Percentiles rank a stretch among this genome's conserved stretches.
phyloP scores from a whole-genome alignment of 2,113 vertebrate species.

The Pycnonotus jocosus region DNA sequence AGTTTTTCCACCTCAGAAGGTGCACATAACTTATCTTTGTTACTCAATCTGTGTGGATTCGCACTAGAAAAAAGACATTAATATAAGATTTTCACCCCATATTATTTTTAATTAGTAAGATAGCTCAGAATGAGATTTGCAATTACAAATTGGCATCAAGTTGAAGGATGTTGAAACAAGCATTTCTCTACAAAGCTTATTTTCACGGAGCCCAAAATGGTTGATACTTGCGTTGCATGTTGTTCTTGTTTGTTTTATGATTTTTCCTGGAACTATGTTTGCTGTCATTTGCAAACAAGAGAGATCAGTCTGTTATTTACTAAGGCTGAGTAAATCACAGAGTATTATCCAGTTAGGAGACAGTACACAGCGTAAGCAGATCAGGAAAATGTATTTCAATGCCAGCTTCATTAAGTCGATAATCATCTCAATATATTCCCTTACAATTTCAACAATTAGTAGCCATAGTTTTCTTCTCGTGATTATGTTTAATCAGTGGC shows the following conservation, averaged over 20 bases:
- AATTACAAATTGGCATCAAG: not conserved
- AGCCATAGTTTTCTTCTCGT: not conserved
- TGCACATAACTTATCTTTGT: not conserved
- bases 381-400: constrained; percentile 51
- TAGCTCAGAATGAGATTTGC: not conserved
- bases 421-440: constrained; percentile 63
- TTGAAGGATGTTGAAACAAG: not conserved
- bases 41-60: not conserved
- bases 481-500: constrained; percentile 1
- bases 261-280: constrained; percentile 51
- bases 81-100: not conserved
- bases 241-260: constrained; percentile 26
- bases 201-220: not conserved
- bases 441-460: constrained; percentile 54
- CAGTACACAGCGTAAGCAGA: constrained; percentile 29
- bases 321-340: constrained; percentile 27
- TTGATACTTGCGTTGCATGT: not conserved
- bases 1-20: not conserved
- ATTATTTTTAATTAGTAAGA: not conserved
- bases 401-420: constrained; percentile 57
- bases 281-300: constrained; percentile 55
- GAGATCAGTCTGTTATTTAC: constrained; percentile 53
- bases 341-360: constrained; percentile 34
- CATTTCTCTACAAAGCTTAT: not conserved
- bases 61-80: not conserved